phyloP scores from a whole-genome alignment of 30 jellyfish, hydroid and myxozoan genomes.

The Hydractinia symbiolongicarpus region DNA sequence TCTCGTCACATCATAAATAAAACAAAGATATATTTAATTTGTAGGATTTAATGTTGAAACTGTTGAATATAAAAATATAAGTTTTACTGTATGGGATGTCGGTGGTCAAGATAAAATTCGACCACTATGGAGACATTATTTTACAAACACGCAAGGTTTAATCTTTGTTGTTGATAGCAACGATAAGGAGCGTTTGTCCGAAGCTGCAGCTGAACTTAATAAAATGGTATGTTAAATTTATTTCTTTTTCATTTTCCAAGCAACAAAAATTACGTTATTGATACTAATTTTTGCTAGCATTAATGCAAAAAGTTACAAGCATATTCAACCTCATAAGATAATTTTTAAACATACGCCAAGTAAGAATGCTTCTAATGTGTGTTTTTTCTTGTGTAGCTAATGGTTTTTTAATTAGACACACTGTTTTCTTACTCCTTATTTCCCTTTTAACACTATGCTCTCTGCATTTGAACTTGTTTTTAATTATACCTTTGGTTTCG shows the following conservation, averaged over 20 bases:
- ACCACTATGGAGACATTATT: slow-evolving; percentile 98
- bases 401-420: no score
- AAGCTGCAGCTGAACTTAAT: slow-evolving; percentile 90
- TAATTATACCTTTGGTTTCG: no score
- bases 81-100: slow-evolving; percentile 99
- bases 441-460: no score
- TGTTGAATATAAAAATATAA: slow-evolving; percentile 92
- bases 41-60: slow-evolving; percentile 99
- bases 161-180: slow-evolving; percentile 97
- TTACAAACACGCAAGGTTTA: slow-evolving; percentile 89
- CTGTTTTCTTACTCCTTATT: no score
- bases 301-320: not conserved
- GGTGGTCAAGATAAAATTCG: slow-evolving; percentile 99
- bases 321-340: no score
- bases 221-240: slow-evolving; percentile 59
- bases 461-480: no score
- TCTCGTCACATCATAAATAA: no score
- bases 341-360: no score
- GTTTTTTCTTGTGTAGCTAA: no score
- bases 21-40: not conserved
- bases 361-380: no score
- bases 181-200: slow-evolving; percentile 91
- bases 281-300: no score
- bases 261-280: no score
- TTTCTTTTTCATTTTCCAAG: not conserved